phyloP scores from a whole-genome alignment of 1,140 invertebrate species.

The Drosophila bocqueti region DNA sequence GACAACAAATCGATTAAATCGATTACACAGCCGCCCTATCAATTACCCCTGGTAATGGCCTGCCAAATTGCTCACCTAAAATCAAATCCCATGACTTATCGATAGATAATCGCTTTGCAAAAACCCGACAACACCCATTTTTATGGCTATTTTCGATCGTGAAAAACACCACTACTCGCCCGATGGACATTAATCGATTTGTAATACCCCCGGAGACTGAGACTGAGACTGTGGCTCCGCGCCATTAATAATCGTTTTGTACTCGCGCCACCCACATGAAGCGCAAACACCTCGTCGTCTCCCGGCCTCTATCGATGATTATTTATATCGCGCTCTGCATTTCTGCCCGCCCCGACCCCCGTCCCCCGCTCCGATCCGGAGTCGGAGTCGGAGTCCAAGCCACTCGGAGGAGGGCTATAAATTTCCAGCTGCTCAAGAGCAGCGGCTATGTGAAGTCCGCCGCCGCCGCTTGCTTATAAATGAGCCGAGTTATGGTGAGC shows the following conservation, averaged over 20 bases:
- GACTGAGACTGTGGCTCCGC: constrained; percentile 2
- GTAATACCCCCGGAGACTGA: constrained; percentile 23
- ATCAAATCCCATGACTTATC: constrained; percentile 20
- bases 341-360: too few relatives aligned
- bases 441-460: constrained; percentile 42
- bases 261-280: constrained; percentile 41
- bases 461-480: constrained; percentile 50
- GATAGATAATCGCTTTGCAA: constrained; percentile 21
- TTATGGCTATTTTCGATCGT: neutral
- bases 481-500: constrained; percentile 48
- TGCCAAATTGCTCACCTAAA: constrained; percentile 10
- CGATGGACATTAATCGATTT: constrained; percentile 44
- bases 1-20: neutral
- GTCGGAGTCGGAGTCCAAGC: neutral
- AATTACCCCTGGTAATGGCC: neutral
- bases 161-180: constrained; percentile 16
- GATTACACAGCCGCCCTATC: neutral
- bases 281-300: constrained; percentile 20
- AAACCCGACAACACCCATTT: constrained; percentile 13
- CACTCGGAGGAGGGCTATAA: constrained; percentile 26
- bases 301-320: constrained; percentile 33
- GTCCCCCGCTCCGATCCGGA: too few relatives aligned
- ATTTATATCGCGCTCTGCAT: constrained; percentile 29
- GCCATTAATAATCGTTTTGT: constrained; percentile 53
- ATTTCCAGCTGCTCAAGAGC: constrained; percentile 45